Conservation (phyloP, 2,888 invertebrate genomes). For the Pheosia gnoma region DNA sequence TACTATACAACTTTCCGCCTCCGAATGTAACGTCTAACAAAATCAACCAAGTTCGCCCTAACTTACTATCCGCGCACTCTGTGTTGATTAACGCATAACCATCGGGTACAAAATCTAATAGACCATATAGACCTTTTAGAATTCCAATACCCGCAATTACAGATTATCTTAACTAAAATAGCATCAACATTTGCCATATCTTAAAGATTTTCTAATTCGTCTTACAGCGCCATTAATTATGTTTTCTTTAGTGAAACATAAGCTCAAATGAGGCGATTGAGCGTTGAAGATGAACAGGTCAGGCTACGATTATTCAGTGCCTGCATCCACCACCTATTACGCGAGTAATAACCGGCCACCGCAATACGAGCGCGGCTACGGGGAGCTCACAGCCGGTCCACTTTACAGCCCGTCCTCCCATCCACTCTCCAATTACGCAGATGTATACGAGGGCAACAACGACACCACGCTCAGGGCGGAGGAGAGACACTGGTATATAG, state of each 20-base stretch:
- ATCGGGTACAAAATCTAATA: slow-evolving; percentile 18
- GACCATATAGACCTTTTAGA: slow-evolving; percentile 26
- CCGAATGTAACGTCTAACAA: slow-evolving; percentile 66
- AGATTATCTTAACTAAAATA: slow-evolving; percentile 43
- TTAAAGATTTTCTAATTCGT: slow-evolving; percentile 34
- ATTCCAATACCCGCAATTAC: slow-evolving; percentile 22
- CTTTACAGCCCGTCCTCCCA: slow-evolving; percentile 77
- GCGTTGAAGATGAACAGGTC: slow-evolving; percentile 81
- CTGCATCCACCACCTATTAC: slow-evolving; percentile 77
- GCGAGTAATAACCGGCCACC: slow-evolving; percentile 74
- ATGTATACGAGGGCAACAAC: slow-evolving; percentile 81
- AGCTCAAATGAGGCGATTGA: slow-evolving; percentile 78
- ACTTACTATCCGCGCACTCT: slow-evolving; percentile 41
- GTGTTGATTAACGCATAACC: slow-evolving; percentile 26
- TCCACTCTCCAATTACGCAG: slow-evolving; percentile 78
- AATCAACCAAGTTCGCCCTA: slow-evolving; percentile 66
- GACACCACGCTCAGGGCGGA: slow-evolving; percentile 80
- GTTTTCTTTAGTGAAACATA: slow-evolving; percentile 59
- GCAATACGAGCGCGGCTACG: slow-evolving; percentile 77
- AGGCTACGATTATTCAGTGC: slow-evolving; percentile 80
- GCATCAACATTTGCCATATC: slow-evolving; percentile 50
- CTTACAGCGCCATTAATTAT: slow-evolving; percentile 51
- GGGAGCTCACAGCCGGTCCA: slow-evolving; percentile 69
- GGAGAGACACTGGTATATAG: slow-evolving; percentile 81
- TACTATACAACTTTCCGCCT: slow-evolving; percentile 69